Conservation (phyloP, 2,888 invertebrate species). For the Yponomeuta sedellus region DNA sequence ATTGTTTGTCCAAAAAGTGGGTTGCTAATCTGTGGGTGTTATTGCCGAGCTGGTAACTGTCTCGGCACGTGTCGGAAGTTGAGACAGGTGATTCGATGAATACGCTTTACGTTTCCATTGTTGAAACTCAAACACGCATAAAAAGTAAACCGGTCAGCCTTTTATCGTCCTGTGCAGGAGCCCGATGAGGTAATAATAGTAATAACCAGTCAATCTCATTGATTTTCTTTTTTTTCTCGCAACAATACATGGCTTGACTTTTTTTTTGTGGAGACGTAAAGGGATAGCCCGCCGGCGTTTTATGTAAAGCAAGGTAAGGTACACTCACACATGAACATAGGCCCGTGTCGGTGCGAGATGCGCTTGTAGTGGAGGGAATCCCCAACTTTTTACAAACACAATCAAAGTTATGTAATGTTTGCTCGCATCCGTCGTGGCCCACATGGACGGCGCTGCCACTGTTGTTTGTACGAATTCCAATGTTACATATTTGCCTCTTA, state of each 20-base stretch:
- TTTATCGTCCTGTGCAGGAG: constrained; percentile 67
- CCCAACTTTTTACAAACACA: constrained; percentile 77
- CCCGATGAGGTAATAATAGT: constrained; percentile 69
- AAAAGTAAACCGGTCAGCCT: constrained; percentile 73
- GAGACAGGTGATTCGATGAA: constrained; percentile 66
- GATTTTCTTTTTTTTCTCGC: constrained; percentile 67
- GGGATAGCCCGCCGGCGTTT: constrained; percentile 74
- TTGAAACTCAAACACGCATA: constrained; percentile 62
- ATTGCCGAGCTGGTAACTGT: not conserved
- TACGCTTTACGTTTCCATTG: constrained; percentile 69
- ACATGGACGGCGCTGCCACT: constrained; percentile 46
- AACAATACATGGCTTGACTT: constrained; percentile 65
- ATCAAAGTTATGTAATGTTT: constrained; percentile 77
- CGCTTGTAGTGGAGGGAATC: constrained; percentile 73
- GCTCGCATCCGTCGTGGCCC: constrained; percentile 64
- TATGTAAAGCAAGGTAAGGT: constrained; percentile 76
- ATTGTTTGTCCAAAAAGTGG: not conserved
- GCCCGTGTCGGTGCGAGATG: constrained; percentile 57
- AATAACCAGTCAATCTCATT: constrained; percentile 72
- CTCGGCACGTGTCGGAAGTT: constrained; percentile 46
- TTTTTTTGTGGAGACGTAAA: constrained; percentile 71
- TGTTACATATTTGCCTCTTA: constrained; percentile 62
- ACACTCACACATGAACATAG: constrained; percentile 58
- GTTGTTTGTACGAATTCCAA: constrained; percentile 70
- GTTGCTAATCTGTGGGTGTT: not conserved